Conservation (phyloP, 2,113 vertebrate genomes). For the Cebidichthys violaceus region DNA sequence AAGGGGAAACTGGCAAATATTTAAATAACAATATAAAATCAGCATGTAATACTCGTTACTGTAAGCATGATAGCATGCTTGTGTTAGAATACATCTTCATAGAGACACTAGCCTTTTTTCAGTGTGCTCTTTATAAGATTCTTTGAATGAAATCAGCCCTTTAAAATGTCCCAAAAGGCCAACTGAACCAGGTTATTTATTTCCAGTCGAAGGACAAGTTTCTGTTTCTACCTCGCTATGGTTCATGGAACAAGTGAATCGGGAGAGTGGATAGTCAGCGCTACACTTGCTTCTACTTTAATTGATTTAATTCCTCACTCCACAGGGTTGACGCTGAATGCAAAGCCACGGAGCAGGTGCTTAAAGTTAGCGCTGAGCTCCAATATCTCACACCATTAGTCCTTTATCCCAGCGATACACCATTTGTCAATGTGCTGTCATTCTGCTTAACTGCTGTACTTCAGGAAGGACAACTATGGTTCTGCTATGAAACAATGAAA, state of each 20-base stretch:
- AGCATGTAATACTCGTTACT: neutral
- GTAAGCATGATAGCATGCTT: neutral
- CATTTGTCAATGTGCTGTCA: conserved; percentile 68
- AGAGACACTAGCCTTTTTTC: neutral
- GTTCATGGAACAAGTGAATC: conserved; percentile 52
- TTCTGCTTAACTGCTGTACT: conserved; percentile 56
- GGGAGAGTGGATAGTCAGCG: conserved; percentile 52
- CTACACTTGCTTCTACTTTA: conserved; percentile 59
- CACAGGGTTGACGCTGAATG: conserved; percentile 35
- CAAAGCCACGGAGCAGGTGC: conserved; percentile 57
- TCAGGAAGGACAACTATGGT: conserved; percentile 43
- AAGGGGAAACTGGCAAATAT: neutral
- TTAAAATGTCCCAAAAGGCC: conserved; percentile 4
- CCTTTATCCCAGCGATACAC: conserved; percentile 42
- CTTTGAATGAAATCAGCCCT: neutral
- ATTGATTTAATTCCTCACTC: conserved; percentile 69
- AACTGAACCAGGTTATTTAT: conserved; percentile 13
- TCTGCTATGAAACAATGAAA: conserved; percentile 50
- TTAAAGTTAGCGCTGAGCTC: conserved; percentile 64
- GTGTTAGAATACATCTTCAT: neutral
- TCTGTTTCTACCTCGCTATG: conserved; percentile 30
- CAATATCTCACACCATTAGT: conserved; percentile 75
- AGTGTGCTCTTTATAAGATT: neutral
- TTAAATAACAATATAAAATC: neutral
- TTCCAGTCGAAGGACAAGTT: conserved; percentile 1